A percentile compares a stretch with the other conserved stretches of the same genome.
Evolutionary conservation across 2,888 invertebrate species (phyloP).

Genomic region (Leistus spinibarbis): DNA sequence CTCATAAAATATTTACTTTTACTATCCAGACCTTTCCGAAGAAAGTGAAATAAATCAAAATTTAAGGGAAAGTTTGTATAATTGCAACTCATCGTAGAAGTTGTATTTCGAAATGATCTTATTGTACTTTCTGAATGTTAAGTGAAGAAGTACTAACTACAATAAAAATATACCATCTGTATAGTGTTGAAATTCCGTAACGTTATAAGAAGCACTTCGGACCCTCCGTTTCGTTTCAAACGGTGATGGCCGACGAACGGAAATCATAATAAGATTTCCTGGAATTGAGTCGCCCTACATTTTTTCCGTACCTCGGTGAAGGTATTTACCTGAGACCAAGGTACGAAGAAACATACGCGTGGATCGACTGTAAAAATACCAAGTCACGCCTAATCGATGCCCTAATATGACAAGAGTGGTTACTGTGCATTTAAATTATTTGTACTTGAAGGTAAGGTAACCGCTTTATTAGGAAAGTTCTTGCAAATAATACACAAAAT

Average conservation of each 20-base stretch:
- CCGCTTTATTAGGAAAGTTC: no score
- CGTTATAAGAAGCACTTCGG: not conserved
- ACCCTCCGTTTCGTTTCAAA: not conserved
- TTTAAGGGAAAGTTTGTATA: not conserved
- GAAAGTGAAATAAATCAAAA: not conserved
- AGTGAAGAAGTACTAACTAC: not conserved
- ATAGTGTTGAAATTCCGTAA: not conserved
- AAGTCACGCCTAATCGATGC: constrained; percentile 32
- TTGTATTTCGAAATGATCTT: not conserved
- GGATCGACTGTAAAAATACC: not conserved
- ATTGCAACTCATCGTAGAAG: not conserved
- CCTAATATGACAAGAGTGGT: not conserved
- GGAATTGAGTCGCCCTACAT: constrained; percentile 38
- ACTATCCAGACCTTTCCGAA: not conserved
- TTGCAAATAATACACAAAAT: no score
- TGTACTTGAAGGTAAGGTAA: not conserved
- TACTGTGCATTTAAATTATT: not conserved
- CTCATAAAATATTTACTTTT: not conserved
- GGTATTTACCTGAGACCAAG: constrained; percentile 24
- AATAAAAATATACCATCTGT: not conserved
- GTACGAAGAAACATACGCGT: not conserved
- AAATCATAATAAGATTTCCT: constrained; percentile 25
- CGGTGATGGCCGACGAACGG: not conserved
- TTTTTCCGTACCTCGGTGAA: constrained; percentile 29
- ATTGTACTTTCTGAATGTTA: not conserved